Conservation (phyloP, 2,888 invertebrate species). For the Meandrusa payeni region DNA sequence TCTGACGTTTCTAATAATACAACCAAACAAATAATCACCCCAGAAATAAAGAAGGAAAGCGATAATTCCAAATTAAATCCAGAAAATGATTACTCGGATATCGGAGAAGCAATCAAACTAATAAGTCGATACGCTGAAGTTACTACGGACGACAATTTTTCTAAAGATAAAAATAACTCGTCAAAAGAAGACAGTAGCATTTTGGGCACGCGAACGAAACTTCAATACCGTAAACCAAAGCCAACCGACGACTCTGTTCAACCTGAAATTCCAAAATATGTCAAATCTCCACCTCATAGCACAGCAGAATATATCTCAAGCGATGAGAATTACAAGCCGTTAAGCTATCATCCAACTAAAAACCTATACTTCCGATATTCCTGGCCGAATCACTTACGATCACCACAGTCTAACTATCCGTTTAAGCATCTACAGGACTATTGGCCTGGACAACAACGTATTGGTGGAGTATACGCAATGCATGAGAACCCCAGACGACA, state of each 20-base stretch:
- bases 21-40: constrained; percentile 32
- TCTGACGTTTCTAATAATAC: constrained; percentile 29
- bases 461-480: constrained; percentile 60
- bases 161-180: constrained; percentile 58
- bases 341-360: constrained; percentile 41
- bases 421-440: constrained; percentile 72
- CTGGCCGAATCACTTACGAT: constrained; percentile 62
- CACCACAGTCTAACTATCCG: constrained; percentile 65
- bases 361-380: constrained; percentile 63
- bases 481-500: constrained; percentile 70
- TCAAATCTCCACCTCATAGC: too few relatives aligned
- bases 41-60: constrained; percentile 47
- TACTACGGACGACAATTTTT: constrained; percentile 70
- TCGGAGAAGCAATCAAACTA: constrained; percentile 73
- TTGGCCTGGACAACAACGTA: constrained; percentile 62
- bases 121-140: constrained; percentile 76
- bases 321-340: constrained; percentile 31
- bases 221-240: constrained; percentile 65
- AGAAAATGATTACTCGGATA: constrained; percentile 71
- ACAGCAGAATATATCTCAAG: too few relatives aligned
- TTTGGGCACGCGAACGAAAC: constrained; percentile 69
- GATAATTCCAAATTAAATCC: constrained; percentile 66
- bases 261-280: constrained; percentile 33
- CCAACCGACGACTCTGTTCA: constrained; percentile 36
- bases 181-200: constrained; percentile 60